Conservation (phyloP, 2,113 vertebrate genomes). For the Campylomormyrus tamandua region DNA sequence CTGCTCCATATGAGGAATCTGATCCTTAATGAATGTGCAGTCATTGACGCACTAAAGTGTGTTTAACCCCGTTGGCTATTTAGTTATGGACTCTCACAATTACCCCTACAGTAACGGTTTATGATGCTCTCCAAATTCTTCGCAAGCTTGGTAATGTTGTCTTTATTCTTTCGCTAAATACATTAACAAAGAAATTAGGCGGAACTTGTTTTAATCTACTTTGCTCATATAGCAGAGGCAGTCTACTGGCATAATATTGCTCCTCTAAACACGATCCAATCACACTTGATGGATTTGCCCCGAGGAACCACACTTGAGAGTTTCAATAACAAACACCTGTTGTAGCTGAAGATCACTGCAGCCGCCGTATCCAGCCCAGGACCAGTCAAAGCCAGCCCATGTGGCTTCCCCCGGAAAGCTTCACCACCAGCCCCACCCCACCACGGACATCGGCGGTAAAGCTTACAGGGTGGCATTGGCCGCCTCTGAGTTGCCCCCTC, state of each 20-base stretch:
- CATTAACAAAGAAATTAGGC: not conserved
- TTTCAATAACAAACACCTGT: conserved; percentile 2
- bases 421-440: not conserved
- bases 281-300: not conserved
- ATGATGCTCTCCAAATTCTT: not conserved
- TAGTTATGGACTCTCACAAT: not conserved
- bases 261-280: not conserved
- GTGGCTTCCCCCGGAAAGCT: not conserved
- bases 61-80: not conserved
- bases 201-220: not conserved
- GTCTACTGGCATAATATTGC: not conserved
- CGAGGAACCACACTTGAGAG: not conserved
- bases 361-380: not conserved
- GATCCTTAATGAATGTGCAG: not conserved
- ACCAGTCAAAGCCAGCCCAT: not conserved
- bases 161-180: not conserved
- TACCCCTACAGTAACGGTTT: not conserved
- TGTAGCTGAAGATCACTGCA: not conserved
- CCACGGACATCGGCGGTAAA: not conserved
- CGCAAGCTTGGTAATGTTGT: not conserved
- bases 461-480: not conserved
- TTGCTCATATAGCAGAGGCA: not conserved
- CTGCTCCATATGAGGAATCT: not conserved
- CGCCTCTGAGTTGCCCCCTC: not conserved
- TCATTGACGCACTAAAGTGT: not conserved